Evolutionary conservation across 2,797 vertebrate genomes (phyloP).

Genomic region (Gallinago nigripennis): DNA sequence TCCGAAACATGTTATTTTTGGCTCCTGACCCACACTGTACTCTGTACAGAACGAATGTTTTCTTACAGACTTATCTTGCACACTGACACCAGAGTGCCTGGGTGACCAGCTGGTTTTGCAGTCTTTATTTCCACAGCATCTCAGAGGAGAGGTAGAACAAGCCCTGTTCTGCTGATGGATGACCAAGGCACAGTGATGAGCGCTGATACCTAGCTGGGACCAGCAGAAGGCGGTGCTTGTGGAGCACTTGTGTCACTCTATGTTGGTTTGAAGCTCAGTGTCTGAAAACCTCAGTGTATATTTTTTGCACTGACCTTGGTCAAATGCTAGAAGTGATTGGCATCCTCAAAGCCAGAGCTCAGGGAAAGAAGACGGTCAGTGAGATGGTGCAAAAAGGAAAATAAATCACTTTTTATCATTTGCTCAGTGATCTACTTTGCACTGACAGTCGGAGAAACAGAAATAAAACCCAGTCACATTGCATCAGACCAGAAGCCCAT

Average conservation of each 20-base stretch:
- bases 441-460: not conserved
- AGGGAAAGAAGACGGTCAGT: not conserved
- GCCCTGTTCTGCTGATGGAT: not conserved
- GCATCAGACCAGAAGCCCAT: not conserved
- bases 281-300: not conserved
- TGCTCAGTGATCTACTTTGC: not conserved
- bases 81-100: too few species aligned
- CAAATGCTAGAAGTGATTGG: not conserved
- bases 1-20: not conserved
- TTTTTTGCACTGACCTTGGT: not conserved
- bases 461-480: not conserved
- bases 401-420: not conserved
- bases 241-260: not conserved
- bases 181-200: not conserved
- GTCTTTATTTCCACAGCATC: not conserved
- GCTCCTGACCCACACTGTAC: not conserved
- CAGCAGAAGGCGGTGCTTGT: not conserved
- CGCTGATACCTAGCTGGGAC: not conserved
- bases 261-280: not conserved
- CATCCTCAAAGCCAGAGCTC: not conserved
- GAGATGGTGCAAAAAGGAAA: not conserved
- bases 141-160: not conserved
- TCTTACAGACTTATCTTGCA: not conserved
- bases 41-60: not conserved
- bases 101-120: fast-evolving